Evolutionary conservation across 64 coral and sea anemone species (phyloP).

Genomic region (Stylophora pistillata): DNA sequence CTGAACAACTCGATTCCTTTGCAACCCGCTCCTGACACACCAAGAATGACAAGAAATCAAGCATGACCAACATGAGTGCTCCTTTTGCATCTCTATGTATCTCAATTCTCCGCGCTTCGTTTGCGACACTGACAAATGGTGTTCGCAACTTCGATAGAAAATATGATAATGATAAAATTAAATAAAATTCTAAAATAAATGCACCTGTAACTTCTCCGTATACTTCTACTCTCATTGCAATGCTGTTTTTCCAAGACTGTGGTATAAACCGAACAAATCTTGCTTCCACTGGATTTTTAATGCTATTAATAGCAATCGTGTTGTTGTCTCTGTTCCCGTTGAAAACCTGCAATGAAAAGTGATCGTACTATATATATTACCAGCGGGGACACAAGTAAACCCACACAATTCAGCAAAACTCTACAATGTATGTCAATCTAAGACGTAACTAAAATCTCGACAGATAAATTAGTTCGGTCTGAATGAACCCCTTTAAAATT

Average conservation of each 20-base stretch:
- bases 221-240: constrained; percentile 65
- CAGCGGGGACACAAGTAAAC: neutral
- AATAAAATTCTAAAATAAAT: neutral
- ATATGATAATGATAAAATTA: neutral
- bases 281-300: constrained; percentile 50
- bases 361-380: neutral
- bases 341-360: constrained; percentile 26
- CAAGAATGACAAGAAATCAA: too few species aligned
- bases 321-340: constrained; percentile 58
- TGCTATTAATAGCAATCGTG: constrained; percentile 47
- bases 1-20: too few species aligned
- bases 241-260: constrained; percentile 62
- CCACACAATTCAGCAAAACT: neutral
- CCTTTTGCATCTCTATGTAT: too few species aligned
- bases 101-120: too few species aligned
- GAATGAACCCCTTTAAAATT: too few species aligned
- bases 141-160: too few species aligned
- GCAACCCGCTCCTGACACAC: too few species aligned
- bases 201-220: constrained; percentile 58
- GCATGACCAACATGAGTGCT: too few species aligned
- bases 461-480: too few species aligned
- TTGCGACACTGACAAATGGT: too few species aligned
- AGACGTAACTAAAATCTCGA: too few species aligned
- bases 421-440: neutral
- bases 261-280: constrained; percentile 61